Percentiles rank a stretch among this genome's conserved stretches.
These are phyloP conservation scores for Cephus pulcher DNA, from an alignment of 2,888 invertebrate species.

Conservation along the genomic window DNA sequence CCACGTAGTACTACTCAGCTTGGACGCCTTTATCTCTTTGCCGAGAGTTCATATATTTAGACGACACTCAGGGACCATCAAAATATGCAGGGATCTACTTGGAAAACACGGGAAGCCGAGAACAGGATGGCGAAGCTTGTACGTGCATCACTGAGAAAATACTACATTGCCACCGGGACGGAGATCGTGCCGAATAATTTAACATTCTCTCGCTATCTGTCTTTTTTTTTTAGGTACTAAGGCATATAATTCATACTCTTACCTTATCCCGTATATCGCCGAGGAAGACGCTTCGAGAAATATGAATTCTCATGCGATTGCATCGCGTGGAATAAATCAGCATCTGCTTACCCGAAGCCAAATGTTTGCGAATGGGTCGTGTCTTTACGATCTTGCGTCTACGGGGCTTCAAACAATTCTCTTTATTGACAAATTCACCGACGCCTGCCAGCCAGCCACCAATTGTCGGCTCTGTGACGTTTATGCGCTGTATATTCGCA, in stretches of 20 bases:
- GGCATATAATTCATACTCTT: background rate
- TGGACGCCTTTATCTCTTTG: background rate
- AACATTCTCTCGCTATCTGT: background rate
- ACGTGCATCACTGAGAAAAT: background rate
- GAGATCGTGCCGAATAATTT: background rate
- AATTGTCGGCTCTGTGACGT: constrained; percentile 9
- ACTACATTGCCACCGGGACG: background rate
- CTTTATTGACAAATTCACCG: constrained; percentile 5
- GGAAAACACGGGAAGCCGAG: background rate
- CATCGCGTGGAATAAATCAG: background rate
- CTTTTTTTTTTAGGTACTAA: background rate
- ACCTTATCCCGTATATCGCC: background rate
- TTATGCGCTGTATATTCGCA: background rate
- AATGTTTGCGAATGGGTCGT: background rate
- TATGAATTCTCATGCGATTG: background rate
- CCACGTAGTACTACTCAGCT: background rate
- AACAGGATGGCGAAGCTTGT: background rate
- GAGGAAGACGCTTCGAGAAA: background rate
- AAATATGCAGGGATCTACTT: background rate
- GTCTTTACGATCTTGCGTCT: background rate
- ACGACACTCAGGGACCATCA: background rate
- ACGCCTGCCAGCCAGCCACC: background rate
- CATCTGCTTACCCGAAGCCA: background rate
- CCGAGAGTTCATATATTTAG: constrained; percentile 7
- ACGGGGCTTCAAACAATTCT: background rate